These are phyloP conservation scores for Geopemphigus sp. DNA, from an alignment of 1,140 invertebrate genomes.

Conservation along the genomic window DNA sequence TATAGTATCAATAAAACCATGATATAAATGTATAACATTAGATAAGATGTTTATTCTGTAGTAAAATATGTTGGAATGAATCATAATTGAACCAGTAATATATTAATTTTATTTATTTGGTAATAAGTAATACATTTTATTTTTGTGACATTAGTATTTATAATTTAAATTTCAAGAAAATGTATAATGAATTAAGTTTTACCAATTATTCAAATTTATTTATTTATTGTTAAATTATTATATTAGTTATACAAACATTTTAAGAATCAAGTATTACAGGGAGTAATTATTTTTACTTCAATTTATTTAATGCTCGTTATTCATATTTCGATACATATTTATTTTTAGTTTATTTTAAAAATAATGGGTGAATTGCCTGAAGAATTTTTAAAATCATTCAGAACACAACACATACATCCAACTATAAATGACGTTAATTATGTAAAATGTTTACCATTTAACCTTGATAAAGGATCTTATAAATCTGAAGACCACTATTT, in stretches of 20 bases:
- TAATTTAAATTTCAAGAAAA: too few relatives aligned
- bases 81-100: too few relatives aligned
- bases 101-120: too few relatives aligned
- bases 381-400: conserved; percentile 37
- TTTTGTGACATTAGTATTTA: too few relatives aligned
- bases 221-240: background rate
- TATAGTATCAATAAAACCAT: too few relatives aligned
- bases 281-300: background rate
- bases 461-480: conserved; percentile 57
- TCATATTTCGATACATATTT: background rate
- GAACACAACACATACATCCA: conserved; percentile 27
- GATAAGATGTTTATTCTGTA: too few relatives aligned
- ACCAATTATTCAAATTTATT: background rate
- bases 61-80: too few relatives aligned
- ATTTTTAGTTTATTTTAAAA: background rate
- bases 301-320: background rate
- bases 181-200: too few relatives aligned
- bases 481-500: conserved; percentile 59
- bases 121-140: too few relatives aligned
- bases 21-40: too few relatives aligned
- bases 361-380: conserved; percentile 39
- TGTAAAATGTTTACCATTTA: conserved; percentile 25
- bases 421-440: conserved; percentile 43
- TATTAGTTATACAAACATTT: background rate
- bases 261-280: background rate